Evolutionary conservation across 2,797 vertebrate species (phyloP).

Genomic region (Galagoides demidoff): DNA sequence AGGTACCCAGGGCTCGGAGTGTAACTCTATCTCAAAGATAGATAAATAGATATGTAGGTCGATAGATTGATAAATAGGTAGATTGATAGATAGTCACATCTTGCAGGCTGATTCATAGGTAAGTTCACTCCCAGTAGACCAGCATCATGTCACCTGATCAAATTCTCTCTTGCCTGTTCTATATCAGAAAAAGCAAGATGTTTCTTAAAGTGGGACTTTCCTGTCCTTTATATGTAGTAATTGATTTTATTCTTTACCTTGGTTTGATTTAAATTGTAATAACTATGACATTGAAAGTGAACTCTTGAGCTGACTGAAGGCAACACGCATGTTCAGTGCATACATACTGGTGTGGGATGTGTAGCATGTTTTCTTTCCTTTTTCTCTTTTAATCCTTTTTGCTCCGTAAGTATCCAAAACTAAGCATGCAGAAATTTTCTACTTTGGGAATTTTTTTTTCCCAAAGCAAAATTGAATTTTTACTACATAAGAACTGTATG

Average conservation of each 20-base stretch:
- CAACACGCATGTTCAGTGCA: not conserved
- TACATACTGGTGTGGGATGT: not conserved
- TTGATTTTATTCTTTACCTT: not conserved
- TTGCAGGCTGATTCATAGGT: not conserved
- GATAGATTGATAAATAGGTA: too few relatives aligned
- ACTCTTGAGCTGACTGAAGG: not conserved
- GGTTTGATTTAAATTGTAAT: slow-evolving; percentile 30
- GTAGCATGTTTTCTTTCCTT: not conserved
- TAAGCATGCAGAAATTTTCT: not conserved
- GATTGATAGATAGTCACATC: not conserved
- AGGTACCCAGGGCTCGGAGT: too few relatives aligned
- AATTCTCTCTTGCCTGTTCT: not conserved
- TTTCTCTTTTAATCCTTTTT: not conserved
- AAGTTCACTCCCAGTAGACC: not conserved
- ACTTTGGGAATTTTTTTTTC: slow-evolving; percentile 25
- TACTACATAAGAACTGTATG: not conserved
- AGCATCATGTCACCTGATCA: too few relatives aligned
- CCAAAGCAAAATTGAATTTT: slow-evolving; percentile 40
- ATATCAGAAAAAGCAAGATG: not conserved
- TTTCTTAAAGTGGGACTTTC: not conserved
- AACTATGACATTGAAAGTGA: not conserved
- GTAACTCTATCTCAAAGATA: too few relatives aligned
- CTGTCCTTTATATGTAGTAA: not conserved
- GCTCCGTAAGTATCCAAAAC: not conserved
- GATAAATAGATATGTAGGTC: too few relatives aligned